Percentiles rank a stretch among this genome's conserved stretches.
Evolutionary conservation across 2,797 vertebrate genomes (phyloP).

Genomic region (Dermochelys coriacea): DNA sequence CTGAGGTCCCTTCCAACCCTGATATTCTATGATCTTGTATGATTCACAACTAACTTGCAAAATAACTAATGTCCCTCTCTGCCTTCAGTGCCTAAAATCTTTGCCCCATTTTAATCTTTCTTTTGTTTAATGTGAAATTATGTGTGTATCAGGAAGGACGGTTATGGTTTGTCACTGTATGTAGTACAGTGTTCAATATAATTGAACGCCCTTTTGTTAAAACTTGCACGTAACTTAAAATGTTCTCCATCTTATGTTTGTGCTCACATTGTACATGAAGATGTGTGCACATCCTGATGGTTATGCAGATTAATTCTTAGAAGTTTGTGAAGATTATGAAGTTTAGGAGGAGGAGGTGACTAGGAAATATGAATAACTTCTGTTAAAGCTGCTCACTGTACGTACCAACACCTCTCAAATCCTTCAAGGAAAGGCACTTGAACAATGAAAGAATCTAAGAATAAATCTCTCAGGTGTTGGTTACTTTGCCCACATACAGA

Average conservation of each 20-base stretch:
- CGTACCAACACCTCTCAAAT: neutral
- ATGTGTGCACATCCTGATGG: neutral
- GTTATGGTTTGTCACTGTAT: neutral
- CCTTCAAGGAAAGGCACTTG: neutral
- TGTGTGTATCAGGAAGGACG: neutral
- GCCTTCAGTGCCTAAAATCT: neutral
- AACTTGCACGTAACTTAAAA: neutral
- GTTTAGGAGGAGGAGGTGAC: neutral
- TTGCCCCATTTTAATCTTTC: neutral
- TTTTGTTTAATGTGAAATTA: neutral
- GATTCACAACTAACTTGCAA: neutral
- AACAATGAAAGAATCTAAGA: neutral
- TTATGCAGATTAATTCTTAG: neutral
- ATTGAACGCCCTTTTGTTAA: neutral
- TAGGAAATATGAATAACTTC: neutral
- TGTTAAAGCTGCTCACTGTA: neutral
- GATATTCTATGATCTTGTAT: neutral
- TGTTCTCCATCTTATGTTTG: neutral
- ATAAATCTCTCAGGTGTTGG: neutral
- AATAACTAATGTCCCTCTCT: neutral
- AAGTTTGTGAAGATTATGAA: neutral
- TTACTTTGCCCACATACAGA: neutral
- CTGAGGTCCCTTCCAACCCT: no score
- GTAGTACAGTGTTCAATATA: neutral
- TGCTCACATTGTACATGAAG: neutral